phyloP scores from a whole-genome alignment of 2,888 invertebrate genomes.

The Tuta absoluta region DNA sequence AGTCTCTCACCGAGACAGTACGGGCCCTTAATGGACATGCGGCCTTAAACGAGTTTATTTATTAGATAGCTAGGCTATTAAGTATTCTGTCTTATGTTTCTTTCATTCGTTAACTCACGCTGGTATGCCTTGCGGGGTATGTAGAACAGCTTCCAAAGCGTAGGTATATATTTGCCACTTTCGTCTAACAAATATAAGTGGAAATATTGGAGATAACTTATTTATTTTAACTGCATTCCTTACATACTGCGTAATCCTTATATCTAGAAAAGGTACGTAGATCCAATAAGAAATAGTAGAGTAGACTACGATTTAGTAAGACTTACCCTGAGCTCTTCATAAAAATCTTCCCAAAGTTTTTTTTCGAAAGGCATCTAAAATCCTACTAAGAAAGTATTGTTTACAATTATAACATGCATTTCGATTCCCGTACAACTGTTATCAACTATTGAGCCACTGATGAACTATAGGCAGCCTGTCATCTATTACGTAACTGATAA shows the following conservation, averaged over 20 bases:
- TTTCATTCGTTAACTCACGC: neutral
- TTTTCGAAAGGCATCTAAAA: neutral
- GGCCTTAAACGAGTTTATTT: constrained; percentile 3
- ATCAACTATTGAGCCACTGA: neutral
- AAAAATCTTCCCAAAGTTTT: too few relatives aligned
- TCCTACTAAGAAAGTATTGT: neutral
- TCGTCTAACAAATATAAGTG: too few relatives aligned
- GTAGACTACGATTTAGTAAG: too few relatives aligned
- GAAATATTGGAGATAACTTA: too few relatives aligned
- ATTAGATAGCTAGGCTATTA: neutral
- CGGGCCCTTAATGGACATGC: constrained; percentile 1
- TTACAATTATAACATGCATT: neutral
- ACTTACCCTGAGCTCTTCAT: too few relatives aligned
- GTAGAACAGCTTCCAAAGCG: neutral
- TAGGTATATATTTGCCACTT: too few relatives aligned
- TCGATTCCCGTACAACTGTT: neutral
- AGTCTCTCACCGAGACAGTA: neutral
- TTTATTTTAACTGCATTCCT: too few relatives aligned
- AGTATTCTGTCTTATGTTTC: neutral
- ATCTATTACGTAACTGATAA: constrained; percentile 17
- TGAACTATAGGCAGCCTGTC: constrained; percentile 32
- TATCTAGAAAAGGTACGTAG: too few relatives aligned
- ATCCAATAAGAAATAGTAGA: too few relatives aligned
- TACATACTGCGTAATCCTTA: too few relatives aligned
- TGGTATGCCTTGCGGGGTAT: neutral